Evolutionary conservation across 1,140 invertebrate species (phyloP), one percentile per base, ranked within the genome.

Genomic region (Scaptodrosophila lebanonensis): DNA sequence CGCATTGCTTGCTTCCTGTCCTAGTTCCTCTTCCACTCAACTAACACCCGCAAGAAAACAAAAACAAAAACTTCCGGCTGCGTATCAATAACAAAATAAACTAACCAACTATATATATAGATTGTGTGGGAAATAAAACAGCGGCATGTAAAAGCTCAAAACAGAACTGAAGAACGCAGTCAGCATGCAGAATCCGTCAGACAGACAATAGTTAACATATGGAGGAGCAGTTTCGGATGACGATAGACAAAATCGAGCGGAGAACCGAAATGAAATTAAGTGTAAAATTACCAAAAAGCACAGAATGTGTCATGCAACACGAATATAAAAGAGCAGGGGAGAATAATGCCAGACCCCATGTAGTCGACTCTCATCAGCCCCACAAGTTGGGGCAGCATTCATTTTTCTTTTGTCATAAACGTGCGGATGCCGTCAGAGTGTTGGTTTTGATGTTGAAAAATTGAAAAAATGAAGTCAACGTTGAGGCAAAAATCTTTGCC

Each of bases 391-490:
- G 65, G 68, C 68, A 79, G 43, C 40, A 56, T 82, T 82, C 73
- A 79, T 79, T 79, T 82, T 79, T 79, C 73, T 79, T 73, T 66
- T 82, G 68, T 69, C 69, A 73, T 36, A 39, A 22, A 42, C 52
- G 22, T 56, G 43, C 51, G 25, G 16, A 12, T 20, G 12, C 15
- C 12, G 16, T 9, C 16, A 17, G 35, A 36, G 12, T 12, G 32
- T 40, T 62, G 49, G 22, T 33, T 60, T 73, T 79, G 73, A 79
- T 73, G 73, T 68, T 73, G 73, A 79, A 82, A 79, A 79, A 79
- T 79, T 79, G 73, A 82, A 82, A 82, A 76, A 79, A 73, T 56
- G 60, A 73, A 82, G 73, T 65, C 73, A 79, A 72, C 54, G 54
- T 49, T 15, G 39, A 30, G 33, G 7, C 42, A 32, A 63, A 58